These are phyloP conservation scores for Aphelenchoides fujianensis DNA, from an alignment of 1,140 invertebrate genomes.

Conservation along the genomic window DNA sequence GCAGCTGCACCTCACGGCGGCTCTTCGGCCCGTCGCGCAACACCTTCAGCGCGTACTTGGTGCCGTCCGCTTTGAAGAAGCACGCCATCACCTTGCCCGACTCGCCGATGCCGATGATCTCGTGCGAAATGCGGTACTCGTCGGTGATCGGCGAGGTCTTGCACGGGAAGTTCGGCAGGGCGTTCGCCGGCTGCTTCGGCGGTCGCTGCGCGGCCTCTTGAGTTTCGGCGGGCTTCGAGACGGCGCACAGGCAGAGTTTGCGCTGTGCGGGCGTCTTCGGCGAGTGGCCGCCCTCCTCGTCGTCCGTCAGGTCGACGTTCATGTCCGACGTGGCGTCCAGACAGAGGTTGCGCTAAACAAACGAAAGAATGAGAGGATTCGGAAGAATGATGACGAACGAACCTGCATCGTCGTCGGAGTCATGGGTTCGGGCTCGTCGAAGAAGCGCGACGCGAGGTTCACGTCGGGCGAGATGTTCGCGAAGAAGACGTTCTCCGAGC, in stretches of 20 bases:
- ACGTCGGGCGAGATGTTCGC: slow-evolving; percentile 20
- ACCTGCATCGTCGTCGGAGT: slow-evolving; percentile 35
- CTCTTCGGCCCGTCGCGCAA: slow-evolving; percentile 86
- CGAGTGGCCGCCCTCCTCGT: slow-evolving; percentile 16
- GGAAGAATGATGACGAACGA: neutral
- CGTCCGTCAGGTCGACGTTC: slow-evolving; percentile 25
- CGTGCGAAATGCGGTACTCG: slow-evolving; percentile 89
- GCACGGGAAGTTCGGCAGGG: slow-evolving; percentile 28
- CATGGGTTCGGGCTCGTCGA: slow-evolving; percentile 13
- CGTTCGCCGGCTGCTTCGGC: slow-evolving; percentile 1
- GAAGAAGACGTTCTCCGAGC: slow-evolving; percentile 30
- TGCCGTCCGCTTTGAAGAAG: slow-evolving; percentile 69
- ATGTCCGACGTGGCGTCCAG: slow-evolving; percentile 33
- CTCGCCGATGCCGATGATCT: slow-evolving; percentile 91
- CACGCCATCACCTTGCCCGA: slow-evolving; percentile 83
- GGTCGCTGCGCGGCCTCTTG: slow-evolving; percentile 28
- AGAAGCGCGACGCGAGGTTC: neutral
- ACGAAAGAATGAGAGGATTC: neutral
- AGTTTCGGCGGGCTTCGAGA: slow-evolving; percentile 5
- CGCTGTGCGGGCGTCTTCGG: neutral
- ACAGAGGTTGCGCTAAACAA: slow-evolving; percentile 33
- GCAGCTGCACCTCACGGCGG: slow-evolving; percentile 86
- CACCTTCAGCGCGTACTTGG: slow-evolving; percentile 85
- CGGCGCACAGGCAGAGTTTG: slow-evolving; percentile 29
- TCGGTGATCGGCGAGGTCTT: slow-evolving; percentile 71